Evolutionary conservation across 2,113 vertebrate genomes (phyloP).

Genomic region (Delphinus delphis): DNA sequence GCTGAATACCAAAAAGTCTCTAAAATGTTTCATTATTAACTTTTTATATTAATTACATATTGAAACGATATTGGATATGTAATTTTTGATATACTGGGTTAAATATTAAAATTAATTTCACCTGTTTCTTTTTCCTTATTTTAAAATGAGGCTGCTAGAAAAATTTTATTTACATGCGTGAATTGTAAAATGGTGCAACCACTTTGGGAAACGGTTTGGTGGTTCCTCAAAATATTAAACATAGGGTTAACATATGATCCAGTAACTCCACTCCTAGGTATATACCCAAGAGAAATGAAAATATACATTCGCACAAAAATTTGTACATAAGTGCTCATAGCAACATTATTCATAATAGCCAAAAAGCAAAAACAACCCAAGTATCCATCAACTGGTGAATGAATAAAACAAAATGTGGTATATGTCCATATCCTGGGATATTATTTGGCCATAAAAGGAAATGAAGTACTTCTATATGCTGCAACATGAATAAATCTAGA

Average conservation of each 20-base stretch:
- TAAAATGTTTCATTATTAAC: background rate
- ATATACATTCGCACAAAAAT: background rate
- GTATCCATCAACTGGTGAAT: background rate
- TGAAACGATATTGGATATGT: background rate
- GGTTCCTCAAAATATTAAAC: background rate
- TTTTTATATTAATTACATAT: background rate
- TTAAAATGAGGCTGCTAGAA: background rate
- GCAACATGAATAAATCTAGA: background rate
- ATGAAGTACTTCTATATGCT: background rate
- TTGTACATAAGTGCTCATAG: background rate
- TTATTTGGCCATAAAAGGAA: background rate
- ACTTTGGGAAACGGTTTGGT: background rate
- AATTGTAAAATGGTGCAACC: background rate
- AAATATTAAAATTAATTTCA: conserved; percentile 4
- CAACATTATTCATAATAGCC: background rate
- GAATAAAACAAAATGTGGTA: background rate
- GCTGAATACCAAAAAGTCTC: background rate
- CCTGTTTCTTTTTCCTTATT: background rate
- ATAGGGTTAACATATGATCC: background rate
- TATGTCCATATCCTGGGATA: background rate
- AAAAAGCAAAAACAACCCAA: background rate
- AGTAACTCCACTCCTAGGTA: background rate
- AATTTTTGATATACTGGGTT: background rate
- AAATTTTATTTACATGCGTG: background rate
- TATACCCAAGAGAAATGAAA: background rate